Conservation (phyloP, 1,140 invertebrate species). For the Trichonephila clavata region DNA sequence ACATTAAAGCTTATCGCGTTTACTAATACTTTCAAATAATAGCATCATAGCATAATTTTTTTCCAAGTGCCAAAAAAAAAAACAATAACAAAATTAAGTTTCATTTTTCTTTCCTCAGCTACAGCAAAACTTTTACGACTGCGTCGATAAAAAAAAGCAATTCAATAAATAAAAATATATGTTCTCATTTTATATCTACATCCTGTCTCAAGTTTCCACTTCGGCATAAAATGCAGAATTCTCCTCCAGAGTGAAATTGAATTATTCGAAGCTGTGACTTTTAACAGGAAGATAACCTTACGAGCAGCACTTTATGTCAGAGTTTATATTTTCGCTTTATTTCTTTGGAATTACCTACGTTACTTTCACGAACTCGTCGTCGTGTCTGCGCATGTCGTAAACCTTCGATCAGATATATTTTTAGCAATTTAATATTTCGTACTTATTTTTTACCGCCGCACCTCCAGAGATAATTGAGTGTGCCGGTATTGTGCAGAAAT, state of each 20-base stretch:
- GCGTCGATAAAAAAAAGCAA: background rate
- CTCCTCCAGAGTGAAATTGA: background rate
- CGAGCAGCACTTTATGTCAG: background rate
- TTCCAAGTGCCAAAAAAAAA: too few relatives aligned
- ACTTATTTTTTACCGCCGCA: background rate
- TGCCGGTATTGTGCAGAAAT: background rate
- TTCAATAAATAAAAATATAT: background rate
- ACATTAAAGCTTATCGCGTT: too few relatives aligned
- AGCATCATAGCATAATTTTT: too few relatives aligned
- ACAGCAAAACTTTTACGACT: too few relatives aligned
- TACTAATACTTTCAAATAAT: too few relatives aligned
- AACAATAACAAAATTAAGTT: too few relatives aligned
- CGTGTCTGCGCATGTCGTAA: conserved; percentile 10
- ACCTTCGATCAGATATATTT: conserved; percentile 46
- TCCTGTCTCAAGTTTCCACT: background rate
- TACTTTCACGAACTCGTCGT: background rate
- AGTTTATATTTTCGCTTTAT: conserved; percentile 14
- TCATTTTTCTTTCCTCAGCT: too few relatives aligned
- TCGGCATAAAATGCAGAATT: background rate
- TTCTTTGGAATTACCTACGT: background rate
- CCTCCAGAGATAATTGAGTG: background rate
- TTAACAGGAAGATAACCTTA: background rate
- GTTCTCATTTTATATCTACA: too few relatives aligned
- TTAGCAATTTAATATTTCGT: background rate
- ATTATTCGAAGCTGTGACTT: conserved; percentile 7